These are phyloP conservation scores for Oreochromis aureus DNA, from an alignment of 2,113 vertebrate genomes.

Conservation along the genomic window DNA sequence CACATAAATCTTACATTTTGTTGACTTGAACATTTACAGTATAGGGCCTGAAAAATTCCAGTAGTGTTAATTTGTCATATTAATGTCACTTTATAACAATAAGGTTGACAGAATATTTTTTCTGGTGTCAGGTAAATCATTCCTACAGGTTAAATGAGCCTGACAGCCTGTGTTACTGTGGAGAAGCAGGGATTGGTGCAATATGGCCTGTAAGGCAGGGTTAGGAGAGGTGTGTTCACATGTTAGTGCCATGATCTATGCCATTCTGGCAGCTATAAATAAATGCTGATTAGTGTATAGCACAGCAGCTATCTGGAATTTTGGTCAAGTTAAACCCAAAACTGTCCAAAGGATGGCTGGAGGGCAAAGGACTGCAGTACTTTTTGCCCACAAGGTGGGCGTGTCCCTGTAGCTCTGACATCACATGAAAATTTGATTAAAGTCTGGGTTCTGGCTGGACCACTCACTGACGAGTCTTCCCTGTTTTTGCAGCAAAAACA, in stretches of 20 bases:
- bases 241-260: background rate
- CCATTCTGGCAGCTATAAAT: background rate
- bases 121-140: background rate
- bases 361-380: background rate
- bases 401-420: background rate
- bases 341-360: background rate
- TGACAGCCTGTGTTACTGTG: rapidly evolving
- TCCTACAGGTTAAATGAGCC: background rate
- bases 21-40: background rate
- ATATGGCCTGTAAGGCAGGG: background rate
- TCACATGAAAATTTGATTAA: background rate
- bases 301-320: background rate
- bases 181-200: background rate
- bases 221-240: background rate
- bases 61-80: background rate
- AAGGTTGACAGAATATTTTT: background rate
- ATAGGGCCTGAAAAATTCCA: background rate
- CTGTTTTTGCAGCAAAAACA: background rate
- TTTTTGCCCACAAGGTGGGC: rapidly evolving
- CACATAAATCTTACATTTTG: rapidly evolving
- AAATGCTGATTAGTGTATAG: background rate
- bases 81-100: background rate
- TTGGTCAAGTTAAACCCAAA: background rate
- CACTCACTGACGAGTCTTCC: background rate
- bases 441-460: background rate